Evolutionary conservation across 2,797 vertebrate species (phyloP).

Genomic region (Podarcis lilfordi): DNA sequence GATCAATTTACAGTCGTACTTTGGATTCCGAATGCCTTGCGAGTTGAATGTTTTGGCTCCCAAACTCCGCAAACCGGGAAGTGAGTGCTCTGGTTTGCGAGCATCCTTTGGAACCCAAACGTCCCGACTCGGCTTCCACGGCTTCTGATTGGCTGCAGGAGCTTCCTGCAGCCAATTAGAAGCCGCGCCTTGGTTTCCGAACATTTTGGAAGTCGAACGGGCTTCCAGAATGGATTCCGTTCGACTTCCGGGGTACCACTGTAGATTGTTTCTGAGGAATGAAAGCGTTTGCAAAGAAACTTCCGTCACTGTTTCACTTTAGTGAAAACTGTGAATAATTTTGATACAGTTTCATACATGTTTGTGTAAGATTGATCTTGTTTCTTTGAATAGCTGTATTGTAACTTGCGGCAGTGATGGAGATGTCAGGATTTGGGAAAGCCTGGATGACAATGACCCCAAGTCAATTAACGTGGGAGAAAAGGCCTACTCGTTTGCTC

Average conservation of each 20-base stretch:
- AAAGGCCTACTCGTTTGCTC: conserved; percentile 90
- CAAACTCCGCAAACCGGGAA: too few relatives aligned
- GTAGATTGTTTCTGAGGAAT: not conserved
- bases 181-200: too few relatives aligned
- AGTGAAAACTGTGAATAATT: not conserved
- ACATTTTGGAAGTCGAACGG: too few relatives aligned
- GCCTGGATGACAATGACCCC: conserved; percentile 94
- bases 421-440: conserved; percentile 94
- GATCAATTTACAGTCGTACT: not conserved
- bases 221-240: too few relatives aligned
- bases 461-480: conserved; percentile 95
- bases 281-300: not conserved
- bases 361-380: not conserved
- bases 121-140: fast-evolving
- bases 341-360: not conserved
- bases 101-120: too few relatives aligned
- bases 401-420: conserved; percentile 95
- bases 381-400: conserved; percentile 81
- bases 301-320: not conserved
- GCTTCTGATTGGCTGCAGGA: too few relatives aligned
- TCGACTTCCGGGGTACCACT: too few relatives aligned
- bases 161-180: too few relatives aligned
- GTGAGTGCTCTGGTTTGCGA: too few relatives aligned
- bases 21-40: not conserved
- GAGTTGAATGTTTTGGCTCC: too few relatives aligned